Percentiles rank a stretch among this genome's conserved stretches.
Conservation (phyloP, 1,140 invertebrate species). For the Bathynomus jamesi region DNA sequence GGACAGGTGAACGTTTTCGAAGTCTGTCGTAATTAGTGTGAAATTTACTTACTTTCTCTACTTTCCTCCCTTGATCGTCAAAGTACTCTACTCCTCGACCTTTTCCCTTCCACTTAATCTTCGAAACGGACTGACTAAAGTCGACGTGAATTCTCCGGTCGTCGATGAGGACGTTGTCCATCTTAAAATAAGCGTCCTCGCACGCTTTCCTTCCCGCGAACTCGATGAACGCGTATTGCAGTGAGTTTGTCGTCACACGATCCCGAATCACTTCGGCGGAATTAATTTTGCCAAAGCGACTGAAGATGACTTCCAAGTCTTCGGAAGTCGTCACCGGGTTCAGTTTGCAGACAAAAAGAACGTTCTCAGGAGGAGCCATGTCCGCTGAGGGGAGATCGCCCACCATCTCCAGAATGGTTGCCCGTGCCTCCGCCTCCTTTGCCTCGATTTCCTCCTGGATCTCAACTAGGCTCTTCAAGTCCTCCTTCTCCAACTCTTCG, state of each 20-base stretch:
- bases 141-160: slow-evolving; percentile 98
- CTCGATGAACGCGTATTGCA: slow-evolving; percentile 99
- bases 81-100: slow-evolving; percentile 41
- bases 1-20: background rate
- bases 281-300: slow-evolving; percentile 87
- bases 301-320: slow-evolving; percentile 96
- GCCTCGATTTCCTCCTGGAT: slow-evolving; percentile 79
- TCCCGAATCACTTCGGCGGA: slow-evolving; percentile 97
- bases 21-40: background rate
- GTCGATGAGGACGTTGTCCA: slow-evolving; percentile 99
- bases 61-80: slow-evolving; percentile 23
- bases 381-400: slow-evolving; percentile 96
- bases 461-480: slow-evolving; percentile 73
- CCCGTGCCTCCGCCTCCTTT: slow-evolving; percentile 88
- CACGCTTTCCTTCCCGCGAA: slow-evolving; percentile 91
- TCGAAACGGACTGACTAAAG: slow-evolving; percentile 96
- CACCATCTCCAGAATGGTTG: slow-evolving; percentile 96
- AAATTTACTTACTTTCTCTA: slow-evolving; percentile 8
- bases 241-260: slow-evolving; percentile 80
- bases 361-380: slow-evolving; percentile 96
- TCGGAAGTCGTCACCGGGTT: slow-evolving; percentile 98
- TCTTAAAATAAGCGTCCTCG: slow-evolving; percentile 98
- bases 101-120: slow-evolving; percentile 79
- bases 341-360: slow-evolving; percentile 98
- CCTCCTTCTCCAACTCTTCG: slow-evolving; percentile 86